Base-by-base conservation (phyloP, 2,113 vertebrate species). In the Noturus placidus region DNA sequence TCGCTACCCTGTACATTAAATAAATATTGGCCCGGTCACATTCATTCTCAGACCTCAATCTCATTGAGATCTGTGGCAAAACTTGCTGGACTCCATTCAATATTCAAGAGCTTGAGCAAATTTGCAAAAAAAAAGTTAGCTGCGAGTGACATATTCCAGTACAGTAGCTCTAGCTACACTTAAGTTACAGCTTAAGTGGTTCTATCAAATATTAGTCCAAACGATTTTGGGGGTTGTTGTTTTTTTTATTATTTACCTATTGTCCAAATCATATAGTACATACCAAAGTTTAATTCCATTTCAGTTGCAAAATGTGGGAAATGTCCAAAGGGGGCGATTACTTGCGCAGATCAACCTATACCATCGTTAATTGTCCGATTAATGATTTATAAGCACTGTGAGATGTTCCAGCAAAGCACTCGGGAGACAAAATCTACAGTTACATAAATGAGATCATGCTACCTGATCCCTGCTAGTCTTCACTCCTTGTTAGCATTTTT, bases 1-100 rank as follows among this genome's bases (percentile, higher is more conserved):
- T 96, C 87, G 97, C 93, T 0, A 95, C 95, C 91, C 98, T 99
- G 70, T 6, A 57, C 83, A 72, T 35, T 35, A 81, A 84, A 67
- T 11, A 76, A 84, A 65, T 46, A 46, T 7, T 25, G 20, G 63
- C 63, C 27, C 10, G 2, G 57, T 56, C 54, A 52, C 10, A 52
- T 2, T 14, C 46, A 50, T 1, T 8, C 10, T 2, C 50, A 52
- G 50, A 52, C 50, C 13, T 52, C 50, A 13, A 52, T 57, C 56
- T 57, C 17, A 19, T 20, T 57, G 17, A 57, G 5, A 57, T 57
- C 17, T 57, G 56, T 57, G 56, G 56, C 5, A 57, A 57, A 19
- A 5, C 56, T 57, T 57, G 4, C 19, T 57, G 56, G 56, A 5
- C 56, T 57, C 57, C 20, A 25, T 59, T 8, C 57, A 59, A 59